A percentile compares a stretch with the other conserved stretches of the same genome.
phyloP scores from a whole-genome alignment of 64 coral and sea anemone species.

The Actinia equina region DNA sequence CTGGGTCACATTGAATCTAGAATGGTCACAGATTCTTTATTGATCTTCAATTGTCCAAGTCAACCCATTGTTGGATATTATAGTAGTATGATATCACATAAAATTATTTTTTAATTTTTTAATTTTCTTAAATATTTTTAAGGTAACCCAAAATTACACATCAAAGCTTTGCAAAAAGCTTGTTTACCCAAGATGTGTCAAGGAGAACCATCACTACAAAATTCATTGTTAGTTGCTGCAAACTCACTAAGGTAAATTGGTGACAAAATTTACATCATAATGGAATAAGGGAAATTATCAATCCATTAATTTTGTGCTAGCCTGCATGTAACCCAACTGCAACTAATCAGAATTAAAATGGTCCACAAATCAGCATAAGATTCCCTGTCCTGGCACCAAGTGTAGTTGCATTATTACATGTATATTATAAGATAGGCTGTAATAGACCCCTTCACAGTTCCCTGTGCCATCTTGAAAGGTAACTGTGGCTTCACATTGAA shows the following conservation, averaged over 20 bases:
- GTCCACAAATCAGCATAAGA: no score
- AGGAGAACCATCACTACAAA: constrained; percentile 97
- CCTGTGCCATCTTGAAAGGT: no score
- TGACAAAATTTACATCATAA: no score
- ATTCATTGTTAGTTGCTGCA: constrained; percentile 69
- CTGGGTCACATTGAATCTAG: background rate
- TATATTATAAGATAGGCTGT: no score
- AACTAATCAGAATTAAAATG: no score
- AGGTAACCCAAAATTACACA: constrained; percentile 98
- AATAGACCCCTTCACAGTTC: no score
- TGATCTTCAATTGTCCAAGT: background rate
- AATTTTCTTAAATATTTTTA: background rate
- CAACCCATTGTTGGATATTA: background rate
- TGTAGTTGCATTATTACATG: no score
- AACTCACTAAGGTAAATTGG: constrained; percentile 66
- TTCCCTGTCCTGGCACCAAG: no score
- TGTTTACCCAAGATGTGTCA: constrained; percentile 65
- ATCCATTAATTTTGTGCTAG: no score
- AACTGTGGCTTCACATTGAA: no score
- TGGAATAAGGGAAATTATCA: no score
- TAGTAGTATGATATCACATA: background rate
- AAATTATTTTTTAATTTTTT: background rate
- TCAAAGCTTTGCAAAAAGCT: constrained; percentile 61
- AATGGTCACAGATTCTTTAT: background rate
- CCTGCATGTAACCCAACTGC: no score